Conservation (phyloP, 2,797 vertebrate genomes). For the Calcarius lapponicus region DNA sequence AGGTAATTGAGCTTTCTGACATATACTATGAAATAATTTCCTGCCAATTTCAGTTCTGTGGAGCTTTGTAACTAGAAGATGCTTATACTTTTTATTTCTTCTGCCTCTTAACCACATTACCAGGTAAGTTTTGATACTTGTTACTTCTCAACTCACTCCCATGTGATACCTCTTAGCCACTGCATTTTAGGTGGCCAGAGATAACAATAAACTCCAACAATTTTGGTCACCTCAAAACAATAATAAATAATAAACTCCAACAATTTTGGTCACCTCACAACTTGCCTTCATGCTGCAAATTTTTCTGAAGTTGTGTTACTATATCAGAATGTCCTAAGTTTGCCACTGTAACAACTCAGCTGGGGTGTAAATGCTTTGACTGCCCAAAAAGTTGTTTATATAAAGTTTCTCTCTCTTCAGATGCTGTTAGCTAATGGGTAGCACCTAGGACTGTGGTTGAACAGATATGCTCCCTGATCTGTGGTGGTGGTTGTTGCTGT, state of each 20-base stretch:
- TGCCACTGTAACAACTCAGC: not conserved
- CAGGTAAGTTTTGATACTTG: not conserved
- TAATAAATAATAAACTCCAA: too few species aligned
- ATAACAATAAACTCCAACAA: not conserved
- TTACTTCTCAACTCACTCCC: not conserved
- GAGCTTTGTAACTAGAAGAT: not conserved
- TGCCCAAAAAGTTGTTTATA: slow-evolving; percentile 12
- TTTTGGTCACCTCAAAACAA: not conserved
- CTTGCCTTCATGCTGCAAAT: not conserved
- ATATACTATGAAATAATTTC: not conserved
- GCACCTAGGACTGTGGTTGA: not conserved
- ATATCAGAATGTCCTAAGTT: not conserved
- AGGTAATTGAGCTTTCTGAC: not conserved
- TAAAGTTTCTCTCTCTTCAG: not conserved
- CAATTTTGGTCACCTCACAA: not conserved
- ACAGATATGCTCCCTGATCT: not conserved
- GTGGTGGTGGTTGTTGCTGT: not conserved
- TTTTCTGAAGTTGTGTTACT: slow-evolving; percentile 22
- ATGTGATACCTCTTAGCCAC: not conserved
- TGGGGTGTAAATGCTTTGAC: not conserved
- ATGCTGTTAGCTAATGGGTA: not conserved
- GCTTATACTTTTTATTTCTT: not conserved
- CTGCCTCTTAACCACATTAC: not conserved
- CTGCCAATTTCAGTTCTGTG: not conserved
- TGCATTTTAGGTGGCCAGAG: not conserved